Evolutionary conservation across 2,113 vertebrate species (phyloP).

Genomic region (Istiophorus platypterus): DNA sequence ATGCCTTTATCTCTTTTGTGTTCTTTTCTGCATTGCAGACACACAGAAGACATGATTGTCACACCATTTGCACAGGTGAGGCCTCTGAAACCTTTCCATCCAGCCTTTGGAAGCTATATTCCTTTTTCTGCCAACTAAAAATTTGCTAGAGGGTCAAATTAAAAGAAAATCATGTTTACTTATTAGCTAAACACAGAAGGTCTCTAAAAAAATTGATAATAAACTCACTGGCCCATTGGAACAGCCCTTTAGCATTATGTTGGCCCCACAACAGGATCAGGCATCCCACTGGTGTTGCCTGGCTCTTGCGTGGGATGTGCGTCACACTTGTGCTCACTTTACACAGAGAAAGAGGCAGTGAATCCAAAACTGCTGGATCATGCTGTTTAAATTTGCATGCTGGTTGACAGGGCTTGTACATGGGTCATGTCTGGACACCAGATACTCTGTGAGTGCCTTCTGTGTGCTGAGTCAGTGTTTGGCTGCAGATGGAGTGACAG

Average conservation of each 20-base stretch:
- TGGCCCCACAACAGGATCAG: conserved; percentile 55
- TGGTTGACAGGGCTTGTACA: conserved; percentile 38
- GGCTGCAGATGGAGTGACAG: conserved; percentile 59
- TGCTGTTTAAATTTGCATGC: conserved; percentile 61
- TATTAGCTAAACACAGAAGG: conserved; percentile 11
- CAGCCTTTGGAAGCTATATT: background rate
- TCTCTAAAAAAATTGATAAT: conserved; percentile 12
- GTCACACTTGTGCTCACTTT: conserved; percentile 74
- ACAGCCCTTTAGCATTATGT: conserved; percentile 48
- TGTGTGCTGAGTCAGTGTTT: conserved; percentile 64
- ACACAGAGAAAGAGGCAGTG: conserved; percentile 58
- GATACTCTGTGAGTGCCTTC: conserved; percentile 58
- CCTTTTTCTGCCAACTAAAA: conserved; percentile 1
- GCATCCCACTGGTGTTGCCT: conserved; percentile 48
- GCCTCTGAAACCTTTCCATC: conserved; percentile 20
- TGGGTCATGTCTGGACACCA: conserved; percentile 47
- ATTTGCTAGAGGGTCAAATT: conserved; percentile 21
- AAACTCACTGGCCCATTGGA: conserved; percentile 36
- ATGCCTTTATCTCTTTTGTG: background rate
- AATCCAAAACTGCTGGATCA: conserved; percentile 70
- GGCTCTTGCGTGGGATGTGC: conserved; percentile 69
- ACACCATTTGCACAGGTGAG: conserved; percentile 95
- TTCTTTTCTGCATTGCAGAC: conserved; percentile 81
- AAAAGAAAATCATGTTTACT: background rate
- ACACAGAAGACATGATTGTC: conserved; percentile 97